Percentiles rank a stretch among this genome's conserved stretches.
Evolutionary conservation across 1,140 invertebrate genomes (phyloP).

Genomic region (Neocloeon triangulifer): DNA sequence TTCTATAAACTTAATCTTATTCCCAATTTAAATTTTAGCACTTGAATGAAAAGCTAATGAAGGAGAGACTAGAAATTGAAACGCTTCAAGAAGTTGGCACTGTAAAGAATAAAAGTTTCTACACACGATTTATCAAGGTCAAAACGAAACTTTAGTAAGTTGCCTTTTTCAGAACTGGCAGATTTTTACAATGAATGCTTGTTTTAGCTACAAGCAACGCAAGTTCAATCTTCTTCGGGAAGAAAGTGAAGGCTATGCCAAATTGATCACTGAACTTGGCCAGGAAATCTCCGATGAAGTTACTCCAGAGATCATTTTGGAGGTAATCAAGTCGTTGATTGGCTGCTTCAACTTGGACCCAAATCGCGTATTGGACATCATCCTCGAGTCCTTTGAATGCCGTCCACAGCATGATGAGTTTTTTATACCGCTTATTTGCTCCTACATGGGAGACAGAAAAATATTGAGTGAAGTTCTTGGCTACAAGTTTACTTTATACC

Average conservation of each 20-base stretch:
- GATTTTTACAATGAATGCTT: too few species aligned
- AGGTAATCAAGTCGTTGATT: constrained; percentile 81
- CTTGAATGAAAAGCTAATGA: constrained; percentile 63
- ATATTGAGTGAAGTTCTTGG: constrained; percentile 84
- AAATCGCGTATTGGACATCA: constrained; percentile 88
- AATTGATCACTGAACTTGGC: constrained; percentile 89
- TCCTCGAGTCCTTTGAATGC: constrained; percentile 91
- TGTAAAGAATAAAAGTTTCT: constrained; percentile 76
- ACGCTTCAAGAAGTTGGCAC: constrained; percentile 79
- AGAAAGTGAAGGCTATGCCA: constrained; percentile 97
- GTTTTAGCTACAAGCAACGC: constrained; percentile 89
- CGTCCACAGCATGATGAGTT: constrained; percentile 34
- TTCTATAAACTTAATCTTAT: constrained; percentile 1
- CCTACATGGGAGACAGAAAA: constrained; percentile 62
- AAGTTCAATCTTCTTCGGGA: constrained; percentile 98
- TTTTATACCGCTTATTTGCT: constrained; percentile 63
- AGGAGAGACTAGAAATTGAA: constrained; percentile 83
- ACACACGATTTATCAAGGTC: constrained; percentile 92
- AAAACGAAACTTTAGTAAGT: constrained; percentile 97
- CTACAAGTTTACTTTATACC: constrained; percentile 49
- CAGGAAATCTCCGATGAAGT: constrained; percentile 50
- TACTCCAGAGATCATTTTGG: constrained; percentile 35
- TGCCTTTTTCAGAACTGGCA: too few species aligned
- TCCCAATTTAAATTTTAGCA: constrained; percentile 24
- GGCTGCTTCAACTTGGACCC: constrained; percentile 98